These are phyloP conservation scores for Drosophila limbata DNA, from an alignment of 2,888 invertebrate genomes.

Conservation along the genomic window DNA sequence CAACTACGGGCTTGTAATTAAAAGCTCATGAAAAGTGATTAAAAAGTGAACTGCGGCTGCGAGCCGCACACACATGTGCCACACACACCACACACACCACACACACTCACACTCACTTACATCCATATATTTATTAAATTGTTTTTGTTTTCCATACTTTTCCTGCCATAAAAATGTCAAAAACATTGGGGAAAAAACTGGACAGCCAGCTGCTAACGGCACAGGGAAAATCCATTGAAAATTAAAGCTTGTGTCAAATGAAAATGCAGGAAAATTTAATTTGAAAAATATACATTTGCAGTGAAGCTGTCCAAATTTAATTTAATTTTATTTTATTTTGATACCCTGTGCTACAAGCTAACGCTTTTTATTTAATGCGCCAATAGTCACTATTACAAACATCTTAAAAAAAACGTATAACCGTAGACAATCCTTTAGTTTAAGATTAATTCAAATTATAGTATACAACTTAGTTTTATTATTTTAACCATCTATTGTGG, in stretches of 20 bases:
- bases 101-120: constrained; percentile 3
- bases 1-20: constrained; percentile 66
- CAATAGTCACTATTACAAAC: too few relatives aligned
- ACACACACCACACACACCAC: constrained; percentile 12
- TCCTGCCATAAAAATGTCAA: constrained; percentile 70
- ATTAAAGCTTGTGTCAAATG: constrained; percentile 26
- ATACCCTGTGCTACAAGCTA: too few relatives aligned
- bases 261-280: constrained; percentile 18
- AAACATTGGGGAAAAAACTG: constrained; percentile 54
- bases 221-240: constrained; percentile 26
- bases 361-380: too few relatives aligned
- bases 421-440: too few relatives aligned
- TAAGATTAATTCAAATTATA: too few relatives aligned
- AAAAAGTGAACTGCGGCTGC: constrained; percentile 77
- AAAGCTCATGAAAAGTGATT: constrained; percentile 80
- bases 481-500: too few relatives aligned
- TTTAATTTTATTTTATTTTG: too few relatives aligned
- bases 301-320: too few relatives aligned
- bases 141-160: constrained; percentile 39
- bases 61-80: constrained; percentile 30
- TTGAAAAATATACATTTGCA: neutral
- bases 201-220: constrained; percentile 43
- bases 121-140: constrained; percentile 64
- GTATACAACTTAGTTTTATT: too few relatives aligned
- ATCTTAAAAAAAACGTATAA: too few relatives aligned